Percentiles rank a stretch among this genome's conserved stretches.
These are phyloP conservation scores for Amblyraja radiata DNA, from an alignment of 2,797 vertebrate species.

Conservation along the genomic window DNA sequence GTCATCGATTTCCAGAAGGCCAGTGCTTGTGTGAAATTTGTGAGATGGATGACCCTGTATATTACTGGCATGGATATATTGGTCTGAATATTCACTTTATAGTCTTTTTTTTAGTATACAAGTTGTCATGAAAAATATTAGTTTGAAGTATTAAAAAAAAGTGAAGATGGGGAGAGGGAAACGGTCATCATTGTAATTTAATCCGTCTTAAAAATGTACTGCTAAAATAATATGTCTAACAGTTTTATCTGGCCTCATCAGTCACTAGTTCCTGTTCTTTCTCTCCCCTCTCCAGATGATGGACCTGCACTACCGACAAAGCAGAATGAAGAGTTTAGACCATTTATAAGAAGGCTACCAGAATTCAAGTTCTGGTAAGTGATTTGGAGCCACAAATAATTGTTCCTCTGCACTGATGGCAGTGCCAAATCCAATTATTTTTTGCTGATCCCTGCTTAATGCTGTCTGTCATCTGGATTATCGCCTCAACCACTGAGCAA, in stretches of 20 bases:
- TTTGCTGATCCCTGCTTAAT: not conserved
- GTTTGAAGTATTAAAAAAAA: not conserved
- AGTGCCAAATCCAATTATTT: not conserved
- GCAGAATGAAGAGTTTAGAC: slow-evolving; percentile 96
- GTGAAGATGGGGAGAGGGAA: not conserved
- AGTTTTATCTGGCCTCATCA: not conserved
- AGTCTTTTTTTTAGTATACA: not conserved
- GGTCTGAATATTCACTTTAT: not conserved
- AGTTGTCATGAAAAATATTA: not conserved
- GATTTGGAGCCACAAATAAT: not conserved
- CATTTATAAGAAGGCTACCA: slow-evolving; percentile 94
- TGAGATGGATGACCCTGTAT: not conserved
- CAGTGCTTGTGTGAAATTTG: not conserved
- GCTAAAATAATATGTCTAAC: not conserved
- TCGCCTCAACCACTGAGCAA: too few species aligned
- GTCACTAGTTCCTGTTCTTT: slow-evolving; percentile 5
- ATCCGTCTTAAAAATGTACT: not conserved
- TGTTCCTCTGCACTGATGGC: not conserved
- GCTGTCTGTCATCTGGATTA: not conserved
- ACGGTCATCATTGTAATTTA: not conserved
- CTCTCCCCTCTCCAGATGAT: slow-evolving; percentile 65
- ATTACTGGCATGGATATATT: not conserved
- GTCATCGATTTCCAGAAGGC: not conserved
- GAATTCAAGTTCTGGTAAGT: slow-evolving; percentile 98
- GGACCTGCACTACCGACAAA: slow-evolving; percentile 91